Evolutionary conservation across 92 coral and sea anemone genomes (phyloP).

Genomic region (Chrysogorgia sp.): DNA sequence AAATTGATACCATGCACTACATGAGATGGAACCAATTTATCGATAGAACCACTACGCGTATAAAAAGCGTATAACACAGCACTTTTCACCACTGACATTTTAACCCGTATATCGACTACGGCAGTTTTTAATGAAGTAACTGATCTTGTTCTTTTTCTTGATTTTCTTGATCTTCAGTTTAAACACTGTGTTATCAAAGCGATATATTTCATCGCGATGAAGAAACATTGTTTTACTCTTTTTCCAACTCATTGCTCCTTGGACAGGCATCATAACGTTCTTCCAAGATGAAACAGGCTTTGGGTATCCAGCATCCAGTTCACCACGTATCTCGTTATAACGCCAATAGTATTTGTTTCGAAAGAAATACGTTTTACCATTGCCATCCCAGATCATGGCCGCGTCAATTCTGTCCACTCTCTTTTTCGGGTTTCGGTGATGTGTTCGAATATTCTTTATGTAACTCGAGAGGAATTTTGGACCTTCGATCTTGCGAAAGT

Average conservation of each 20-base stretch:
- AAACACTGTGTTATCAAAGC: neutral
- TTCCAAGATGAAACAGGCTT: neutral
- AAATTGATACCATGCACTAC: no score
- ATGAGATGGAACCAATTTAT: no score
- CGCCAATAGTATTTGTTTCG: constrained; percentile 28
- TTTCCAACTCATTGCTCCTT: constrained; percentile 15
- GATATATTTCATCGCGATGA: neutral
- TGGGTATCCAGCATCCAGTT: constrained; percentile 26
- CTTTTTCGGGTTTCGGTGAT: neutral
- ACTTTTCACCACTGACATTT: no score
- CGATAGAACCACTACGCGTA: no score
- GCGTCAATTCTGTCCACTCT: constrained; percentile 32
- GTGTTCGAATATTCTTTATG: constrained; percentile 4
- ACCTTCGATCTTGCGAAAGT: constrained; percentile 7
- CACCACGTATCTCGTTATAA: constrained; percentile 7
- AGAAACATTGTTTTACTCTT: constrained; percentile 21
- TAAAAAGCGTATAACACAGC: no score
- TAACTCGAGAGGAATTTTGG: constrained; percentile 10
- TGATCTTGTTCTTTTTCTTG: neutral
- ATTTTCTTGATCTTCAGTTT: neutral
- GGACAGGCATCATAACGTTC: constrained; percentile 8
- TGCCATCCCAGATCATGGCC: constrained; percentile 24
- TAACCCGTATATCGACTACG: no score
- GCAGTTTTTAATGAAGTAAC: constrained; percentile 6
- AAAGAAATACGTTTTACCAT: constrained; percentile 31